These are phyloP conservation scores for Chrysodeixis includens DNA, from an alignment of 2,888 invertebrate genomes.

Conservation along the genomic window DNA sequence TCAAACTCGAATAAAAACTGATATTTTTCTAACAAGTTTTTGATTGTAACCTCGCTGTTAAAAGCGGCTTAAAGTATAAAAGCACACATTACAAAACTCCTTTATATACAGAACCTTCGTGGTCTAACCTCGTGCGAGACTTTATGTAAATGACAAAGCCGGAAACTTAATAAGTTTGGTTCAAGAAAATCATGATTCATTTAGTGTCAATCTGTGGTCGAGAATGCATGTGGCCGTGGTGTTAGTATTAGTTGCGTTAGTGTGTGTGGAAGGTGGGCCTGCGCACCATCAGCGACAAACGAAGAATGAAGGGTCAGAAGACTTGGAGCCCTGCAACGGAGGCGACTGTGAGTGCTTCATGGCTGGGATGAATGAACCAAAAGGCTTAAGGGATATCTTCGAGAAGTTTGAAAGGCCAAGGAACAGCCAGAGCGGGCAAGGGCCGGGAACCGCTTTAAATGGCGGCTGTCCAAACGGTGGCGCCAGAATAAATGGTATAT, in stretches of 20 bases:
- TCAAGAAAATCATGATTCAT: slow-evolving; percentile 32
- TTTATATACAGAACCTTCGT: slow-evolving; percentile 36
- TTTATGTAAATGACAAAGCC: slow-evolving; percentile 35
- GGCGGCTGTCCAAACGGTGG: slow-evolving; percentile 10
- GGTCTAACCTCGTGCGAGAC: slow-evolving; percentile 34
- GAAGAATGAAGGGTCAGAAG: background rate
- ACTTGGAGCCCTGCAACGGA: slow-evolving; percentile 16
- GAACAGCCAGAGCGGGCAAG: rapidly evolving
- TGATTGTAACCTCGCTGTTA: background rate
- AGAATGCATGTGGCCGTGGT: slow-evolving; percentile 34
- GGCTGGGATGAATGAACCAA: slow-evolving; percentile 3
- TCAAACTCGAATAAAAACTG: background rate
- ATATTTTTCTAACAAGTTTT: background rate
- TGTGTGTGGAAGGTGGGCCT: slow-evolving; percentile 9
- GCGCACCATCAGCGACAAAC: background rate
- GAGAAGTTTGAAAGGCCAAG: background rate
- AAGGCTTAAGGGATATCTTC: background rate
- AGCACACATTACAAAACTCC: background rate
- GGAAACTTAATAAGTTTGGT: slow-evolving; percentile 32
- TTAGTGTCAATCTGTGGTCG: slow-evolving; percentile 29
- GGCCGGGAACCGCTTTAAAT: slow-evolving; percentile 12
- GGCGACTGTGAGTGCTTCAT: slow-evolving; percentile 36
- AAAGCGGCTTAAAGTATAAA: background rate
- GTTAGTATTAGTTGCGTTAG: slow-evolving; percentile 16
- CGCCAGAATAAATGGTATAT: slow-evolving; percentile 3